Base-by-base conservation (phyloP, 23 tunicate genomes). In the Ciona savignyi region DNA sequence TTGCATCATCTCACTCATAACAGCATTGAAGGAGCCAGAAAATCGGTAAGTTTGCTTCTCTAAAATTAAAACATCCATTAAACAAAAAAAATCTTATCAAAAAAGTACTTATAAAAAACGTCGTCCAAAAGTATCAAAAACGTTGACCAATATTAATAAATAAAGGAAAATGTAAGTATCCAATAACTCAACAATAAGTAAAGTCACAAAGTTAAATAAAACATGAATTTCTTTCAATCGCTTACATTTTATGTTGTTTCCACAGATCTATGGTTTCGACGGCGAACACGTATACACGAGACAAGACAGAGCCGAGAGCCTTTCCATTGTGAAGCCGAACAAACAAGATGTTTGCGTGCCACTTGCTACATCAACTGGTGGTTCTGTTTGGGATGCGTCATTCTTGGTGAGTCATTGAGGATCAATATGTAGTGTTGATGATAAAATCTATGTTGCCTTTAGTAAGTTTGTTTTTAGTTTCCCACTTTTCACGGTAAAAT, bases 351-450 rank as follows among this genome's bases (percentile, higher is more conserved):
- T 66, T n/a, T 90, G 97, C 68, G 83, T 72, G 42, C 81, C 81
- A 48, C 73, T 90, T 49, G 84, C 85, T 31, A 86, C 83, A 9
- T 65, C 48, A 23, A 78, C 97, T 32, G 84, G 85, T 2, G 97
- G 97, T 26, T 90, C 97, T 27, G 84, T 90, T 4, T 90, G 97
- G 97, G 77, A 83, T 70, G 77, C 81, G 3, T 70, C 31, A 1
- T 33, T 22, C 28, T n/a, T 83, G 77, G 89, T 83, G 63, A 78
- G 81, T 66, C n/a, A n/a, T n/a, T n/a, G n/a, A n/a, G n/a, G n/a
- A n/a, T n/a, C n/a, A n/a, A n/a, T n/a, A n/a, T n/a, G n/a, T n/a
- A n/a, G n/a, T n/a, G n/a, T n/a, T n/a, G n/a, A n/a, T n/a, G n/a
- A n/a, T n/a, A n/a, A n/a, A n/a, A n/a, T n/a, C n/a, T n/a, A n/a